A percentile compares a stretch with the other conserved stretches of the same genome.
Conservation (phyloP, 37 sponge, comb jelly and placozoan species). For the Aplysina aerophoba region DNA sequence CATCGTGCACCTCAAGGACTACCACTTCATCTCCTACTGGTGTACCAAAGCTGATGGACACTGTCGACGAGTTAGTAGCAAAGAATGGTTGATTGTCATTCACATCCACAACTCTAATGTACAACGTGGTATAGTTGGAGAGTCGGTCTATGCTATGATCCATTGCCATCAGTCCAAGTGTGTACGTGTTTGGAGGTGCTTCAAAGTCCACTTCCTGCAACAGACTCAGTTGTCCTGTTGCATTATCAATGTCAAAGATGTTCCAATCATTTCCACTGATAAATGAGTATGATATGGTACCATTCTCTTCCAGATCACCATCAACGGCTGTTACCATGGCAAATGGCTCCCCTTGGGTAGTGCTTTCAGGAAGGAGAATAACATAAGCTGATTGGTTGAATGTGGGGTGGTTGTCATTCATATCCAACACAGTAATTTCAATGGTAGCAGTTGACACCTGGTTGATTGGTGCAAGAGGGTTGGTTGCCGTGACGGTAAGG, state of each 20-base stretch:
- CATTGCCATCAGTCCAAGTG: constrained; percentile 51
- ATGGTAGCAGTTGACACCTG: neutral
- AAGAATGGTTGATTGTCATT: constrained; percentile 78
- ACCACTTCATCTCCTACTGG: constrained; percentile 10
- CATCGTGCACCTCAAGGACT: constrained; percentile 36
- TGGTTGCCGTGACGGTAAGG: constrained; percentile 66
- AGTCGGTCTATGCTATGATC: constrained; percentile 45
- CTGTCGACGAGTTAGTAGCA: neutral
- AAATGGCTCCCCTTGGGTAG: neutral
- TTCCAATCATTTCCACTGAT: constrained; percentile 41
- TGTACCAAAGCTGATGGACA: constrained; percentile 9
- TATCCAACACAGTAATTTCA: constrained; percentile 48
- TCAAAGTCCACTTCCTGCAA: constrained; percentile 47
- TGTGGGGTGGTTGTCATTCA: constrained; percentile 75
- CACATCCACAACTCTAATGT: constrained; percentile 56
- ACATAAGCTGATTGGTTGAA: constrained; percentile 40
- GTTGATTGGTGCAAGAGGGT: constrained; percentile 27
- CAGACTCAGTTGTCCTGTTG: constrained; percentile 51
- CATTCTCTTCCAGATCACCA: constrained; percentile 74
- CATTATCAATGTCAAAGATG: constrained; percentile 34
- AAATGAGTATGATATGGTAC: constrained; percentile 46
- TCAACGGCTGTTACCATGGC: constrained; percentile 53
- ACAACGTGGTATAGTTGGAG: constrained; percentile 62
- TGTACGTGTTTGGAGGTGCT: constrained; percentile 1
- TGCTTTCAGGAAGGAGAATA: constrained; percentile 36